Percentiles rank a stretch among this genome's conserved stretches.
These are phyloP conservation scores for Eupithecia subfuscata DNA, from an alignment of 2,888 invertebrate species.

Conservation along the genomic window DNA sequence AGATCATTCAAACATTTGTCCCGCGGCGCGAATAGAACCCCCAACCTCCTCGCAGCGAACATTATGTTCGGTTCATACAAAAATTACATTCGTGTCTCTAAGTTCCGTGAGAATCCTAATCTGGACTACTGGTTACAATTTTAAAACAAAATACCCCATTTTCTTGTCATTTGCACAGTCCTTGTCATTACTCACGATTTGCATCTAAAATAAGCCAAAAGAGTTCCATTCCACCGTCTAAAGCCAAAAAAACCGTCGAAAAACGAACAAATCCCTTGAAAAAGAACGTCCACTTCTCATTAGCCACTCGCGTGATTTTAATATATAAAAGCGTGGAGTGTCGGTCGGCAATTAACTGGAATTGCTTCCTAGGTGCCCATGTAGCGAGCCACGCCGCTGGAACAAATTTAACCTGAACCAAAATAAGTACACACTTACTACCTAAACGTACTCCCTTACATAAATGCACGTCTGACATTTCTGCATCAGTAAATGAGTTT, in stretches of 20 bases:
- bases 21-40: neutral
- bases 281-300: conserved; percentile 41
- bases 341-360: conserved; percentile 49
- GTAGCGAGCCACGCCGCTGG: conserved; percentile 15
- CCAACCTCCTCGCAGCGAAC: neutral
- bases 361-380: conserved; percentile 48
- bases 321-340: conserved; percentile 50
- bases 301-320: conserved; percentile 51
- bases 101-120: neutral
- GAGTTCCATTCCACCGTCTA: neutral
- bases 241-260: conserved; percentile 12
- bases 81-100: neutral
- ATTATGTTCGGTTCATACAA: neutral
- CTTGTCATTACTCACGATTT: conserved; percentile 15
- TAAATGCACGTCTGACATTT: neutral
- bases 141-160: neutral
- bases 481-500: too few relatives aligned
- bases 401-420: neutral
- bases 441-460: neutral
- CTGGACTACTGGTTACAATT: neutral
- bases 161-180: conserved; percentile 2
- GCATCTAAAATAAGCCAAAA: conserved; percentile 17
- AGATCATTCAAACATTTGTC: neutral
- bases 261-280: conserved; percentile 25
- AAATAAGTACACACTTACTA: neutral